Percentiles rank a stretch among this genome's conserved stretches.
phyloP scores from a whole-genome alignment of 1,140 invertebrate genomes.

The Lucilia sericata region DNA sequence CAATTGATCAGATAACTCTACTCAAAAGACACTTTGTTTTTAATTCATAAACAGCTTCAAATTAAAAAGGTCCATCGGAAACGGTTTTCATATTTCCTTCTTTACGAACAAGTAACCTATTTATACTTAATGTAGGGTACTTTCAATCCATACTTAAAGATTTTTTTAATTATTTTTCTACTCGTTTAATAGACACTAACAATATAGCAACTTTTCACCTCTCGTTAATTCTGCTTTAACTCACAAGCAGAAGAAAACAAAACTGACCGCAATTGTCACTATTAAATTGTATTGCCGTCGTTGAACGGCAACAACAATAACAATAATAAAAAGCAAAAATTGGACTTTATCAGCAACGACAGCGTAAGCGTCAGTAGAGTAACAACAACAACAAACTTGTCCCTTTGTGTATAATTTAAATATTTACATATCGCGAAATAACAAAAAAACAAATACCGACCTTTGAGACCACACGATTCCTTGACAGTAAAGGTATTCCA shows the following conservation, averaged over 20 bases:
- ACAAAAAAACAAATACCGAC: constrained; percentile 64
- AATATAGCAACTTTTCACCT: background rate
- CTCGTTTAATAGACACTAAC: no score
- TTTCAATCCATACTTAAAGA: no score
- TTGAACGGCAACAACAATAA: no score
- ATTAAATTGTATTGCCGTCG: background rate
- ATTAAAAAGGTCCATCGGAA: no score
- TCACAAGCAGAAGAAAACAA: background rate
- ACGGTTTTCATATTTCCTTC: no score
- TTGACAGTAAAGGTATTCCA: constrained; percentile 86
- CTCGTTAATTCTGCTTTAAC: background rate
- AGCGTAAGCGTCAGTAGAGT: background rate
- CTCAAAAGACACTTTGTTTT: no score
- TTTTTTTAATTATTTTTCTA: no score
- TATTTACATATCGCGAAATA: background rate
- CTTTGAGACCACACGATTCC: constrained; percentile 77
- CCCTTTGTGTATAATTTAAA: background rate
- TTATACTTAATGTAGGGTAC: no score
- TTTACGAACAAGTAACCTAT: no score
- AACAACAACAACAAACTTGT: background rate
- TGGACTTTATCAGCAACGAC: background rate
- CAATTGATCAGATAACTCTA: no score
- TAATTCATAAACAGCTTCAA: no score
- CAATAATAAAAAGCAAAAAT: background rate
- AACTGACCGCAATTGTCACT: background rate